Conservation (phyloP, 2,888 invertebrate genomes). For the Carpatolechia fugitivella region DNA sequence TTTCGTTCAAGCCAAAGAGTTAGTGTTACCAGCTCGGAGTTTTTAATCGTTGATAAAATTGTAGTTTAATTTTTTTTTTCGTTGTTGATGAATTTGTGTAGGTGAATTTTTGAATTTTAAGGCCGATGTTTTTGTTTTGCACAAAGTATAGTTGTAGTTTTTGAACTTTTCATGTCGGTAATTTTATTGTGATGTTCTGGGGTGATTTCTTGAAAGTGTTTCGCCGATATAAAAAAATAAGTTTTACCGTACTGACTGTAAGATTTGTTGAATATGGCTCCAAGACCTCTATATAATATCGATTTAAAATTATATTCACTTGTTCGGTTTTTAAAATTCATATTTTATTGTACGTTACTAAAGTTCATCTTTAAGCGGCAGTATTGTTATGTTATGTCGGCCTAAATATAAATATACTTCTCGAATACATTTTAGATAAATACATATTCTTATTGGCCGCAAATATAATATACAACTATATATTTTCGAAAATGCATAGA, state of each 20-base stretch:
- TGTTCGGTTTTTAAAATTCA: slow-evolving; percentile 6
- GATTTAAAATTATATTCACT: neutral
- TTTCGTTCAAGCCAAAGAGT: slow-evolving; percentile 39
- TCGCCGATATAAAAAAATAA: too few relatives aligned
- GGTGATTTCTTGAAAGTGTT: too few relatives aligned
- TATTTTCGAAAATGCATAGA: slow-evolving; percentile 14
- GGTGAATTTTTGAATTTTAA: slow-evolving; percentile 21
- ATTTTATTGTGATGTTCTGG: neutral
- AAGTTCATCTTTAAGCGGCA: slow-evolving; percentile 4
- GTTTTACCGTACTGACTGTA: too few relatives aligned
- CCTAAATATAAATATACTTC: slow-evolving; percentile 4
- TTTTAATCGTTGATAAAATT: slow-evolving; percentile 12
- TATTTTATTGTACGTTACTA: slow-evolving; percentile 10
- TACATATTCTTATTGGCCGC: neutral
- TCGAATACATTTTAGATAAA: slow-evolving; percentile 7
- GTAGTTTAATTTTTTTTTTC: slow-evolving; percentile 16
- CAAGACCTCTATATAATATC: neutral
- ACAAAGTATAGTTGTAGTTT: slow-evolving; percentile 1
- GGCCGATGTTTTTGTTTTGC: slow-evolving; percentile 19
- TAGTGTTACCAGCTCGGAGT: slow-evolving; percentile 44
- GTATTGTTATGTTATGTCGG: slow-evolving; percentile 6
- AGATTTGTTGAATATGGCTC: too few relatives aligned
- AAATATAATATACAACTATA: slow-evolving; percentile 1
- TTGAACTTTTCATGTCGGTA: neutral
- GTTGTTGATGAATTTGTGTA: slow-evolving; percentile 20